Evolutionary conservation across 2,797 vertebrate genomes (phyloP).

Genomic region (Novumbra hubbsi): DNA sequence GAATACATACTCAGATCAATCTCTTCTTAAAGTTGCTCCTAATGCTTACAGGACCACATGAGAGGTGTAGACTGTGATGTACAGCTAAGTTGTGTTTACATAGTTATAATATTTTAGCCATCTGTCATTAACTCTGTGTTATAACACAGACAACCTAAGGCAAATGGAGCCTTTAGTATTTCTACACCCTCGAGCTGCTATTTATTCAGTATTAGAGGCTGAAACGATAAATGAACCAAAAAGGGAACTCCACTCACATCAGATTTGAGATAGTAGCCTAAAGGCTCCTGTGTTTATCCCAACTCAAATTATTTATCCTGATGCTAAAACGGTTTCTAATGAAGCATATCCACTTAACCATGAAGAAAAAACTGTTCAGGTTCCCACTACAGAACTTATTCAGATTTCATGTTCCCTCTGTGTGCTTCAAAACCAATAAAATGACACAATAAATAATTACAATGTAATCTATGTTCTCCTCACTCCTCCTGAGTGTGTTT

Average conservation of each 20-base stretch:
- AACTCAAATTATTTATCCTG: slow-evolving; percentile 36
- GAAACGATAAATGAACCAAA: slow-evolving; percentile 11
- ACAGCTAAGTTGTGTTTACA: neutral
- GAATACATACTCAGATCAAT: no score
- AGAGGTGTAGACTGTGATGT: neutral
- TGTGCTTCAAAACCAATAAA: slow-evolving; percentile 43
- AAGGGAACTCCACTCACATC: slow-evolving; percentile 20
- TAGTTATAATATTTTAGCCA: neutral
- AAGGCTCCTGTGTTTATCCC: slow-evolving; percentile 28
- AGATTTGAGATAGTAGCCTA: slow-evolving; percentile 28
- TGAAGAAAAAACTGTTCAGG: slow-evolving; percentile 41
- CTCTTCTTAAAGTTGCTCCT: no score
- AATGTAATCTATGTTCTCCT: slow-evolving; percentile 30
- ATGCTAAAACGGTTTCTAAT: slow-evolving; percentile 34
- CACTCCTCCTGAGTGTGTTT: slow-evolving; percentile 10
- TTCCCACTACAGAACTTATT: slow-evolving; percentile 23
- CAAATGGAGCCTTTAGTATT: neutral
- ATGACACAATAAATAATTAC: slow-evolving; percentile 39
- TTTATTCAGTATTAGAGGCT: slow-evolving; percentile 37
- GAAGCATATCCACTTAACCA: slow-evolving; percentile 45
- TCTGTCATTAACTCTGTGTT: neutral
- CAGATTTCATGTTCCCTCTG: slow-evolving; percentile 32
- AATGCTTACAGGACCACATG: neutral
- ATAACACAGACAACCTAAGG: neutral
- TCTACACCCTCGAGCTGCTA: slow-evolving; percentile 28